Evolutionary conservation across 2,888 invertebrate genomes (phyloP).

Genomic region (Ochropleura leucogaster): DNA sequence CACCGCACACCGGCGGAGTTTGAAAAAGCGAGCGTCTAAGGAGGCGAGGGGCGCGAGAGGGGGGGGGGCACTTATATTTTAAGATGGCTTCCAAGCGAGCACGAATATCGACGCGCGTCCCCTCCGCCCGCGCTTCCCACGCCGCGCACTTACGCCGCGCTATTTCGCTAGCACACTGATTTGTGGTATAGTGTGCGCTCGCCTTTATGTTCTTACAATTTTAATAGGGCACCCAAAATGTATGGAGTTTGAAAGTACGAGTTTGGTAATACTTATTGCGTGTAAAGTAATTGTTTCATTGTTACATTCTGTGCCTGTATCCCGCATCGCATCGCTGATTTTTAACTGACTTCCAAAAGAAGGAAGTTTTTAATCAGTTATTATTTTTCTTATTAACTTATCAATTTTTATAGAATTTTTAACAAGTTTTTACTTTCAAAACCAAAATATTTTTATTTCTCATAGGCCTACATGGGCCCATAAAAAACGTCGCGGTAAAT

Average conservation of each 20-base stretch:
- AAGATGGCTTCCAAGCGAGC: slow-evolving; percentile 90
- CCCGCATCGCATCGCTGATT: too few relatives aligned
- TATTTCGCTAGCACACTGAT: slow-evolving; percentile 78
- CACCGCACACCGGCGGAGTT: slow-evolving; percentile 78
- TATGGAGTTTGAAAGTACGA: not conserved
- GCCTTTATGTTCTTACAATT: slow-evolving; percentile 50
- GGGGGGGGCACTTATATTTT: slow-evolving; percentile 86
- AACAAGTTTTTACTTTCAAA: too few relatives aligned
- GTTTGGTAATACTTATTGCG: not conserved
- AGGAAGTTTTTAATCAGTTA: too few relatives aligned
- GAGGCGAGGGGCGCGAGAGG: slow-evolving; percentile 75
- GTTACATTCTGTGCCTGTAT: too few relatives aligned
- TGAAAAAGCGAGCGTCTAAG: slow-evolving; percentile 89
- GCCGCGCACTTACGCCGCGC: slow-evolving; percentile 74
- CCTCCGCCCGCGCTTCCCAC: slow-evolving; percentile 69
- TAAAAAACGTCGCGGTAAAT: too few relatives aligned
- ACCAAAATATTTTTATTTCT: too few relatives aligned
- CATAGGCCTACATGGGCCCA: too few relatives aligned
- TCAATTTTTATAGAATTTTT: too few relatives aligned
- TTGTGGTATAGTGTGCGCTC: slow-evolving; percentile 65
- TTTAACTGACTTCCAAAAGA: too few relatives aligned
- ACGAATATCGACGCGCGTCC: slow-evolving; percentile 87
- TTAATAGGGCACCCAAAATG: slow-evolving; percentile 10
- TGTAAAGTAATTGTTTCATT: too few relatives aligned
- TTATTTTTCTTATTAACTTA: too few relatives aligned